A percentile compares a stretch with the other conserved stretches of the same genome.
These are phyloP conservation scores for Thalassoma bifasciatum DNA, from an alignment of 2,113 vertebrate species.

Conservation along the genomic window DNA sequence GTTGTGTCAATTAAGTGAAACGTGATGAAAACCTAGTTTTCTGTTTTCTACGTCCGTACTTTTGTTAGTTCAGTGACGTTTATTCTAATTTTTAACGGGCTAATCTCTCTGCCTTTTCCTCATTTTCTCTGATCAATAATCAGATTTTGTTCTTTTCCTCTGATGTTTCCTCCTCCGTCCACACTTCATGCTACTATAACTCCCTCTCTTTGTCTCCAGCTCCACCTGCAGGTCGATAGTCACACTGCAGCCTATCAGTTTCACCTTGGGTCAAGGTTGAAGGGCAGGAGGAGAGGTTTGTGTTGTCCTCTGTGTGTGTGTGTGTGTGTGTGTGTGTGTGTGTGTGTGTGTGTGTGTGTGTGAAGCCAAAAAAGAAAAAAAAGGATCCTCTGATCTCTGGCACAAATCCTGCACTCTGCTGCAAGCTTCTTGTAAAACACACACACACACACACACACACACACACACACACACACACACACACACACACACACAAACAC, in stretches of 20 bases:
- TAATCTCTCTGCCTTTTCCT: not conserved
- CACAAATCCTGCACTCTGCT: too few species aligned
- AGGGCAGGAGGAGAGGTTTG: conserved; percentile 24
- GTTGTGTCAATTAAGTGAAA: too few species aligned
- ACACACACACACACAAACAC: conserved; percentile 3
- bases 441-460: conserved; percentile 9
- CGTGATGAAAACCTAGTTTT: too few species aligned
- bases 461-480: not conserved
- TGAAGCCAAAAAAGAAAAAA: too few species aligned
- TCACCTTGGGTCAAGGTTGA: conserved; percentile 51
- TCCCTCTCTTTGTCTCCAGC: conserved; percentile 4
- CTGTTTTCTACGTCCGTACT: too few species aligned
- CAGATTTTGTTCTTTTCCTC: not conserved
- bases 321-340: conserved; percentile 1
- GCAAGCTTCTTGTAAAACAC: too few species aligned
- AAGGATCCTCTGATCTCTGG: too few species aligned
- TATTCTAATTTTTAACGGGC: too few species aligned
- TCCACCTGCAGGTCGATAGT: conserved; percentile 31
- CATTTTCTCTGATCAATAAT: not conserved
- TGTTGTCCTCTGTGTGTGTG: not conserved
- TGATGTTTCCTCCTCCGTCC: not conserved
- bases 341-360: too few species aligned
- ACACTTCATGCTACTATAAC: not conserved
- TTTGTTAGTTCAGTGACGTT: too few species aligned
- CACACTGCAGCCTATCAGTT: conserved; percentile 16